phyloP scores from a whole-genome alignment of 2,888 invertebrate species.

The Eupithecia subfuscata region DNA sequence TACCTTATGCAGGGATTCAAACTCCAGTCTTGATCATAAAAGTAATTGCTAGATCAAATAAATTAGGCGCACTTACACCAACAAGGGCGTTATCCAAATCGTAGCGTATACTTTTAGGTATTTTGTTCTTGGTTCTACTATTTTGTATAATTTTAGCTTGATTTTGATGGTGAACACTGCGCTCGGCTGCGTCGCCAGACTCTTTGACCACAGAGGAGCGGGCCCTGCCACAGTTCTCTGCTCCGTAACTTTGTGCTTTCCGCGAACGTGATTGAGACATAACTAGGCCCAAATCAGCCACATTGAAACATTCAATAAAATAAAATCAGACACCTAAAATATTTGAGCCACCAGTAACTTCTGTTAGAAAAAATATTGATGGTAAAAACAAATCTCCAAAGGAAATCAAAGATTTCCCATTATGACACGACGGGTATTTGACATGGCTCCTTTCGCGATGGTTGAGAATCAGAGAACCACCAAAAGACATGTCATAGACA shows the following conservation, averaged over 20 bases:
- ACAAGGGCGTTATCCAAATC: slow-evolving; percentile 76
- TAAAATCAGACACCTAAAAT: slow-evolving; percentile 27
- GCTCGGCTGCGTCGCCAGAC: slow-evolving; percentile 46
- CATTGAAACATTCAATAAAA: slow-evolving; percentile 43
- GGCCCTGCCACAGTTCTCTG: slow-evolving; percentile 36
- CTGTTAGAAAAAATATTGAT: slow-evolving; percentile 51
- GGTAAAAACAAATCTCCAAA: slow-evolving; percentile 59
- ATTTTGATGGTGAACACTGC: slow-evolving; percentile 30
- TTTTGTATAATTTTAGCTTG: slow-evolving; percentile 44
- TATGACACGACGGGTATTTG: slow-evolving; percentile 49
- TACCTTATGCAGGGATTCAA: background rate
- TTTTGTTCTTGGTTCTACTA: slow-evolving; percentile 60
- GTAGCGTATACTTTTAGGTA: slow-evolving; percentile 69
- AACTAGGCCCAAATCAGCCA: slow-evolving; percentile 33
- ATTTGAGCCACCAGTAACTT: slow-evolving; percentile 39
- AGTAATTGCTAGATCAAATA: background rate
- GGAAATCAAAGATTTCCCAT: slow-evolving; percentile 55
- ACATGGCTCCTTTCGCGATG: slow-evolving; percentile 32
- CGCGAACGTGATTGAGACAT: slow-evolving; percentile 59
- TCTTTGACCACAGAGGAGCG: slow-evolving; percentile 45
- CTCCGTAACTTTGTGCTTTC: slow-evolving; percentile 41
- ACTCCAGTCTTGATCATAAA: background rate
- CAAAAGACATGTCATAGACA: too few species aligned
- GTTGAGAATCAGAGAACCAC: slow-evolving; percentile 13
- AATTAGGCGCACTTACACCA: slow-evolving; percentile 59